Conservation (phyloP, 1,140 invertebrate genomes). For the Eulimnadia texana region DNA sequence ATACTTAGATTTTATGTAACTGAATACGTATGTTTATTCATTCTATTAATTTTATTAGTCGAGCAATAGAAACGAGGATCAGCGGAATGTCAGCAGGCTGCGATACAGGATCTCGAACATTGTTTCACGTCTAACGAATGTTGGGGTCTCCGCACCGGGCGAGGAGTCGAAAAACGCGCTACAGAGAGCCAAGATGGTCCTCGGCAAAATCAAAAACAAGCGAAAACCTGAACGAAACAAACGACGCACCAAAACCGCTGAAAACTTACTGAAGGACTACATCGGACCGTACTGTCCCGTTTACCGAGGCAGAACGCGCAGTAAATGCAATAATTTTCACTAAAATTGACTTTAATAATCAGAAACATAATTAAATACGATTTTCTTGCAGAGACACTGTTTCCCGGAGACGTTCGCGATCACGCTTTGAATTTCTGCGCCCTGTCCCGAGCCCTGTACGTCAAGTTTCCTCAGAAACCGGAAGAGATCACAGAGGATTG, state of each 20-base stretch:
- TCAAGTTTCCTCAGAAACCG: not conserved
- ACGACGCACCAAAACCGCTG: not conserved
- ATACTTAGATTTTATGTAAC: too few species aligned
- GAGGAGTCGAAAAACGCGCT: not conserved
- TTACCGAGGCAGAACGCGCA: not conserved
- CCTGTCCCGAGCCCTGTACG: not conserved
- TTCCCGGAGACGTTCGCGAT: slow-evolving; percentile 1
- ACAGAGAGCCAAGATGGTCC: not conserved
- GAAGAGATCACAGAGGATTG: not conserved
- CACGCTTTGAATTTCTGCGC: not conserved
- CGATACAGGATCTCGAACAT: not conserved
- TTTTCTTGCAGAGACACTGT: not conserved
- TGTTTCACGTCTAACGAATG: not conserved
- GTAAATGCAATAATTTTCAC: not conserved
- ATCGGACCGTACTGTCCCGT: not conserved
- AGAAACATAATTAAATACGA: not conserved
- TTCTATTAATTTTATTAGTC: too few species aligned
- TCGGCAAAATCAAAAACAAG: not conserved
- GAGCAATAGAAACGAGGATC: too few species aligned
- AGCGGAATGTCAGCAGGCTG: too few species aligned
- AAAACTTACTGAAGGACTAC: not conserved
- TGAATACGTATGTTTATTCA: too few species aligned
- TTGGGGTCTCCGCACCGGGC: not conserved
- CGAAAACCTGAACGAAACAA: not conserved
- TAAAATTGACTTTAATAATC: not conserved